These are phyloP conservation scores for Columbina picui DNA, from an alignment of 2,113 vertebrate genomes.

Conservation along the genomic window DNA sequence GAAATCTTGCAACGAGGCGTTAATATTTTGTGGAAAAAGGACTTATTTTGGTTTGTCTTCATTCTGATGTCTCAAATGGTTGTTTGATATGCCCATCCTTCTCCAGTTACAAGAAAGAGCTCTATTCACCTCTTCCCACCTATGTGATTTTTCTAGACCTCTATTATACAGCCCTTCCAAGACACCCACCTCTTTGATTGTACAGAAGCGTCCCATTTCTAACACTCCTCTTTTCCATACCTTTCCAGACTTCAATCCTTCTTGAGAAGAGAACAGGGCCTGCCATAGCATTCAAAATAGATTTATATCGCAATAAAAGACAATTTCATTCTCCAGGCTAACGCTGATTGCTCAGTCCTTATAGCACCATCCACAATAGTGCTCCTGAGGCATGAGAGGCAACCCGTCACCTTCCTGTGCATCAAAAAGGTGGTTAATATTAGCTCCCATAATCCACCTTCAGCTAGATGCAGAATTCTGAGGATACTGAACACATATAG, in stretches of 20 bases:
- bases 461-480: neutral
- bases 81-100: neutral
- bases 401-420: neutral
- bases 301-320: fast-evolving
- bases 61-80: neutral
- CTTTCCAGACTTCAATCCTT: neutral
- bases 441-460: neutral
- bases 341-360: neutral
- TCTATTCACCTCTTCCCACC: neutral
- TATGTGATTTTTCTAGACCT: neutral
- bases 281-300: neutral
- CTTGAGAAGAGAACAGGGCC: neutral
- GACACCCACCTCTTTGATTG: neutral
- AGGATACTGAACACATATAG: neutral
- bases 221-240: neutral
- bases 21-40: neutral
- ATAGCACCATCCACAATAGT: neutral
- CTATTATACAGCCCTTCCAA: neutral
- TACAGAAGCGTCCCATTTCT: neutral
- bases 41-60: neutral
- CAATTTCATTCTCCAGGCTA: neutral
- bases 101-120: neutral
- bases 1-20: neutral
- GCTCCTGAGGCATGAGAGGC: neutral
- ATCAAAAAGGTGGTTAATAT: neutral